Conservation (phyloP, 2,113 vertebrate genomes). For the Hiodon tergisus region DNA sequence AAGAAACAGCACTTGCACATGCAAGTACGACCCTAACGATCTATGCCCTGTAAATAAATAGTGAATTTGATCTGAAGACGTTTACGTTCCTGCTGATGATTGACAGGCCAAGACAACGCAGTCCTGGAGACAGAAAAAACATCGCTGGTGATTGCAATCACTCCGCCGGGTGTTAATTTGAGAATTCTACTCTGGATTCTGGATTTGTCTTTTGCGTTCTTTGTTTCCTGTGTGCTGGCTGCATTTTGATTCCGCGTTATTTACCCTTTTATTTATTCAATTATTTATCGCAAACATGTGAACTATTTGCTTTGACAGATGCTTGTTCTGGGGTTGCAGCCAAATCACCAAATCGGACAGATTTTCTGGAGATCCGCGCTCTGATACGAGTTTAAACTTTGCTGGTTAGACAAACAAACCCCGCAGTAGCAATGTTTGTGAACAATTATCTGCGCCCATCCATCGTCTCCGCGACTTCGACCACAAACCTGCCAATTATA, state of each 20-base stretch:
- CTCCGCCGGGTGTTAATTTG: too few relatives aligned
- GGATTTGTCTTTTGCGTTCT: neutral
- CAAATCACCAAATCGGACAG: constrained; percentile 33
- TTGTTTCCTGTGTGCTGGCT: neutral
- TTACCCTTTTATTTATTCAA: constrained; percentile 41
- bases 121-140: too few relatives aligned
- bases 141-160: too few relatives aligned
- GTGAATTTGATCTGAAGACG: too few relatives aligned
- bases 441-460: constrained; percentile 26
- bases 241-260: constrained; percentile 23
- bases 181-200: too few relatives aligned
- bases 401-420: constrained; percentile 36
- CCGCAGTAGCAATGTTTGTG: constrained; percentile 29
- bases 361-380: constrained; percentile 36
- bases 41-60: too few relatives aligned
- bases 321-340: constrained; percentile 40
- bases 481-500: neutral
- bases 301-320: constrained; percentile 49
- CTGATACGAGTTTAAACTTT: constrained; percentile 29
- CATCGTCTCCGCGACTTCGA: neutral
- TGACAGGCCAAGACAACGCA: too few relatives aligned
- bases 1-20: too few relatives aligned
- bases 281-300: constrained; percentile 43
- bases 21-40: too few relatives aligned
- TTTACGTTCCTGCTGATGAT: too few relatives aligned